Base-by-base conservation (phyloP, 2,113 vertebrate species). In the Pipra filicauda region DNA sequence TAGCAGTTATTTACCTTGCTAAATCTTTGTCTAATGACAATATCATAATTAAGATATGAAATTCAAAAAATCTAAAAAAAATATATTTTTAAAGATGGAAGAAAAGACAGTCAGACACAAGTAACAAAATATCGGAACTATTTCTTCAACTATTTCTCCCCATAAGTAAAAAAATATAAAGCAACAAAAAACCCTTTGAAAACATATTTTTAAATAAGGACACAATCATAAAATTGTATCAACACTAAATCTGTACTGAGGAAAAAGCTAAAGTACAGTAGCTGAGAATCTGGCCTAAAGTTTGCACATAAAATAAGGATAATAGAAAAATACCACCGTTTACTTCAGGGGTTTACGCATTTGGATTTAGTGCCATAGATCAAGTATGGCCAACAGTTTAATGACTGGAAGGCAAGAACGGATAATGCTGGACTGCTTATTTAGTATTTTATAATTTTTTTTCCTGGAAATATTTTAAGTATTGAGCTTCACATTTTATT, bases 161-260 rank as follows among this genome's bases (percentile, higher is more conserved):
- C 6, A 5, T 48, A 79, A 28, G 20, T 35, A 33, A 39, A 62
- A 72, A 89, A 79, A 17, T 14, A 21, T 8, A 76, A 61, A 74
- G 4, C 4, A 79, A 61, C 1, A 39, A 62, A 75, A 35, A 69
- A 2, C 1, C 0, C 7, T 11, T 7, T 37, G 6, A 67, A 90
- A 88, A 27, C 11, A 58, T 3, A 52, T 44, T 84, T 90, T 80
- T 15, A 49, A 89, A 43, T 71, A 55, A 21, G 10, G 26, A 24
- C 8, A 43, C 16, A 61, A 20, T 57, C n/a, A 31, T 41, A 35
- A 70, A 48, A n/a, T 23, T 19, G 2, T 37, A 65, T 35, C 39
- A 65, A 16, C 4, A 57, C 9, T 43, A 85, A 66, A 89, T 48
- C 19, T 78, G n/a, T 81, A 23, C 24, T 24, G 26, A 74, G 11